Evolutionary conservation across 2,888 invertebrate species (phyloP), one percentile per base, ranked within the genome.

Genomic region (Eilema griseolum): DNA sequence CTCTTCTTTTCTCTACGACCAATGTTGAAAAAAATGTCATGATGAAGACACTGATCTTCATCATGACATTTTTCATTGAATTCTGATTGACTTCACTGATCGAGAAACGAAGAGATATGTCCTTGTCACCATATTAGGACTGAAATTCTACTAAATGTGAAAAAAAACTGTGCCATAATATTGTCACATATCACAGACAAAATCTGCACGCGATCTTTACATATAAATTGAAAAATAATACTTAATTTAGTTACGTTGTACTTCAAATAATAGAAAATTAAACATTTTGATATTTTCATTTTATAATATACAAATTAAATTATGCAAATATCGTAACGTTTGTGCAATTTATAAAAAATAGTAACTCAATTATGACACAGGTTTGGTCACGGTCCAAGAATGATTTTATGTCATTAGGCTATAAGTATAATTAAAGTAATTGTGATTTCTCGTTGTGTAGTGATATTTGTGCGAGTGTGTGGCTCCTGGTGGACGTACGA

Each of bases 401-500:
- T n/a, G 31, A 3, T 12, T 28, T 46, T 64, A 52, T 52, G 37
- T 23, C 14, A 23, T 66, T 33, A 57, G 16, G 14, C 4, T 33
- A 16, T 33, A 3, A n/a, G 8, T 33, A 66, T 16, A 52, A 23
- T 28, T 63, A 57, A 24, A 31, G n/a, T 56, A 24, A 41, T 60
- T 59, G 20, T 33, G 23, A 57, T 28, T 66, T 57, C 73, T 72
- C 72, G 73, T 70, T 70, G 66, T 72, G 74, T 69, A 72, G 72
- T 73, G 66, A 72, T 71, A 69, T 73, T 69, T 61, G 66, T 67
- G 67, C 76, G 66, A 64, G 56, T 61, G 61, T 37, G 71, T 61
- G 63, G 71, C 62, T 72, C 67, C 69, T 60, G 12, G 62, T 26
- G 12, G 71, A 69, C 74, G 67, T 69, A 59, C 67, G 28, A 61